Base-by-base conservation (phyloP, 2,888 invertebrate genomes). In the Shargacucullia verbasci region DNA sequence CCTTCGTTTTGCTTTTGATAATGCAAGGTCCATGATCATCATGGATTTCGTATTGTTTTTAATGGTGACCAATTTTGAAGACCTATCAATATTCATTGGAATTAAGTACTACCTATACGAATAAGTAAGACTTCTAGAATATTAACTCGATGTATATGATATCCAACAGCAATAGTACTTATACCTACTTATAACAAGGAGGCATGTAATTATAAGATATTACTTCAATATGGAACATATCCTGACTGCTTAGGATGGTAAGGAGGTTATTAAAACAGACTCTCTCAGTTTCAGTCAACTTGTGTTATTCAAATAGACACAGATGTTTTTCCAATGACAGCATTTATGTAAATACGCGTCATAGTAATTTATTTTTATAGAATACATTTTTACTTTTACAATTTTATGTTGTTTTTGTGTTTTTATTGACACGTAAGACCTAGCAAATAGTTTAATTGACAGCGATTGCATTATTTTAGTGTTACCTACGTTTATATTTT, bases 301-400 rank as follows among this genome's bases (percentile, higher is more conserved):
- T 35, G 38, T 69, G 44, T 39, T 72, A 50, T 58, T 56, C 38
- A 60, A 53, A 44, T 43, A 57, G 15, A 47, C 33, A 71, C 75
- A 71, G 64, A 60, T 76, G 78, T 63, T 66, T 59, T 53, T 62
- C 57, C 67, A 75, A 74, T 71, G 61, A 35, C 59, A 60, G 27
- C 63, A 48, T 57, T 46, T 38, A 53, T 61, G 25, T 55, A 50
- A 55, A 45, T 55, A 63, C 33, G 34, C 45, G 45, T 53, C 33
- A 44, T 31, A 44, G 15, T 31, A 54, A 58, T 68, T 70, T 71
- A 60, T 60, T 59, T 69, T 61, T 58, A 47, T 48, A 41, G 44
- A 70, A 60, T 76, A 71, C 56, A 73, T 34, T 41, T 2, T 40
- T 45, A 47, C 14, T 15, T 58, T 55, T 37, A 31, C 1, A 41